Evolutionary conservation across 1,140 invertebrate species (phyloP).

Genomic region (Drosophila kurseongensis): DNA sequence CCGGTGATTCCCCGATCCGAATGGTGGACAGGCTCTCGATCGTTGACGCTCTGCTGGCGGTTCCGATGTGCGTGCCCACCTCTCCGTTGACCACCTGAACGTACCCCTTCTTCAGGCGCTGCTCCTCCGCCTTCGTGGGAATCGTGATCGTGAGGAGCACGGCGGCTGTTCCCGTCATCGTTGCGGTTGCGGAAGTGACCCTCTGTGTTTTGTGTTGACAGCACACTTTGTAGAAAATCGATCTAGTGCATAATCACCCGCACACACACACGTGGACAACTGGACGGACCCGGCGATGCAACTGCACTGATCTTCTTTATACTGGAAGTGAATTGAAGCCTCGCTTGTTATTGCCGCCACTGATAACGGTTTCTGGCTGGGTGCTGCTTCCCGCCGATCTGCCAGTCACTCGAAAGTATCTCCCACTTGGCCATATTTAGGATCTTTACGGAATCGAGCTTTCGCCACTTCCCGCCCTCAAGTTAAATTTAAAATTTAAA

Average conservation of each 20-base stretch:
- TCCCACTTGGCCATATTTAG: conserved; percentile 12
- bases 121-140: conserved; percentile 76
- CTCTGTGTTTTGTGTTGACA: conserved; percentile 1
- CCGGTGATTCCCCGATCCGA: not conserved
- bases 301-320: conserved; percentile 60
- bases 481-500: not conserved
- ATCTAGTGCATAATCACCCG: conserved; percentile 29
- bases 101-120: conserved; percentile 54
- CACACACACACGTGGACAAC: conserved; percentile 19
- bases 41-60: conserved; percentile 6
- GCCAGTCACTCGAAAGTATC: conserved; percentile 24
- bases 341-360: conserved; percentile 37
- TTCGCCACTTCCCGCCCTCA: conserved; percentile 2
- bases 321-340: conserved; percentile 46
- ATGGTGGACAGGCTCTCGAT: conserved; percentile 31
- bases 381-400: conserved; percentile 4
- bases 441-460: conserved; percentile 6
- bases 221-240: conserved; percentile 15
- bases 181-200: not conserved
- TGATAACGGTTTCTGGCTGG: conserved; percentile 51
- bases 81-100: conserved; percentile 11
- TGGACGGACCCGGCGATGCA: conserved; percentile 21
- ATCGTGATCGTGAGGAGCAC: conserved; percentile 84
- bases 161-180: conserved; percentile 63
- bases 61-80: not conserved